Base-by-base conservation (phyloP, 2,888 invertebrate genomes). In the Lasioglossum villosulum region DNA sequence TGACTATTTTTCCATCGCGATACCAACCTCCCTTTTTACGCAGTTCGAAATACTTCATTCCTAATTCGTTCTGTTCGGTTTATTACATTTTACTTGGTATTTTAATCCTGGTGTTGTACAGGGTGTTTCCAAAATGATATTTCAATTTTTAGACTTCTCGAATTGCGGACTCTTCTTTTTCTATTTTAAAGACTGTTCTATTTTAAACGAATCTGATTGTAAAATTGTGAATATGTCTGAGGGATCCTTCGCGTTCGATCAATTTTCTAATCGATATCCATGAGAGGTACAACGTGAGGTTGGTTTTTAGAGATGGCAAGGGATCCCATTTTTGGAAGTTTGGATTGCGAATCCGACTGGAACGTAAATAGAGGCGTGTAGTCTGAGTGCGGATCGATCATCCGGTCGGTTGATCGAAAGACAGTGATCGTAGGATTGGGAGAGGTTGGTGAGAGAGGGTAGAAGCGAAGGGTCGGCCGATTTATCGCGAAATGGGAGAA, bases 401-500 rank as follows among this genome's bases (percentile, higher is more conserved):
- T 76, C 45, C 76, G 30, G 23, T 83, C 30, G 75, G 70, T 23
- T n/a, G 83, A 30, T 72, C 16, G 39, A 48, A 59, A 68, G 70
- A 52, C 78, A 74, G 74, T 42, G 83, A 77, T 75, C 74, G 42
- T 12, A 45, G 48, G 63, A 8, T 27, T 59, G 72, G 19, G 39
- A n/a, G 19, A 37, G 37, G 45, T 19, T 37, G 23, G 37, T 37
- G 45, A 45, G 45, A 80, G 34, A 63, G 30, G 30, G 59, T 52
- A 42, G 56, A n/a, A 63, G 30, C 52, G 63, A 71, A 39, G 83
- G 78, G 81, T 86, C 86, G 90, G 89, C 87, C 92, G 92, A 92
- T 92, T 92, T 92, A 92, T 92, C 90, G 91, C 86, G 87, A 91
- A 91, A 90, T 80, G 86, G 77, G 86, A 86, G 88, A 90, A 91